A percentile compares a stretch with the other conserved stretches of the same genome.
Evolutionary conservation across 2,113 vertebrate species (phyloP).

Genomic region (Delphinapterus leucas): DNA sequence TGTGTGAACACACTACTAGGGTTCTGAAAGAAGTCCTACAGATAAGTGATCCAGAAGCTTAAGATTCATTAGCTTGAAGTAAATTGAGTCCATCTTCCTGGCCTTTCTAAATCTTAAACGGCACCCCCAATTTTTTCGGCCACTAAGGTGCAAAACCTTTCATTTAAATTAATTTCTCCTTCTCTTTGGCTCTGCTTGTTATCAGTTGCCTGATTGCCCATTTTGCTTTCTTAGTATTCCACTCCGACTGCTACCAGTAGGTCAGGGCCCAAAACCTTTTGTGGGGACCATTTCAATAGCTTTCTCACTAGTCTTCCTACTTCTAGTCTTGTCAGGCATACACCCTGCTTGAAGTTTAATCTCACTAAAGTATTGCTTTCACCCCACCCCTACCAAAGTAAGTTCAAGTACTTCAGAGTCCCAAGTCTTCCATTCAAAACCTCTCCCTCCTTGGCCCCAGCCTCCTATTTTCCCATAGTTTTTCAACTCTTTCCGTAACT

Average conservation of each 20-base stretch:
- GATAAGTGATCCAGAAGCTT: not conserved
- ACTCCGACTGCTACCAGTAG: not conserved
- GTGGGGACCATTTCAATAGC: not conserved
- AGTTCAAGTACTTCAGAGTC: not conserved
- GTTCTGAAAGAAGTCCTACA: not conserved
- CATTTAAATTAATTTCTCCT: not conserved
- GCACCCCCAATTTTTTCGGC: not conserved
- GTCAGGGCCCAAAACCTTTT: not conserved
- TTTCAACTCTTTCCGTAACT: not conserved
- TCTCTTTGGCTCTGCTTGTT: not conserved
- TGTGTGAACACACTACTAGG: not conserved
- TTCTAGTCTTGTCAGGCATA: not conserved
- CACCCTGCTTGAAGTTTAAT: not conserved
- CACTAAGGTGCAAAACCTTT: not conserved
- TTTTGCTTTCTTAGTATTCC: not conserved
- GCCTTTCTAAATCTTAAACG: not conserved
- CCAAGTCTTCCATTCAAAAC: not conserved
- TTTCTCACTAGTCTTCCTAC: not conserved
- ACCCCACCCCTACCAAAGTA: not conserved
- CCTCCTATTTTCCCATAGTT: not conserved
- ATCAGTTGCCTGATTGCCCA: not conserved
- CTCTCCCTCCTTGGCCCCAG: not conserved
- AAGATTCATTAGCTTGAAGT: not conserved
- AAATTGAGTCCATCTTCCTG: not conserved
- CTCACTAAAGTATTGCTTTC: not conserved